Conservation (phyloP, 1,140 invertebrate genomes). For the Brachionus rubens region DNA sequence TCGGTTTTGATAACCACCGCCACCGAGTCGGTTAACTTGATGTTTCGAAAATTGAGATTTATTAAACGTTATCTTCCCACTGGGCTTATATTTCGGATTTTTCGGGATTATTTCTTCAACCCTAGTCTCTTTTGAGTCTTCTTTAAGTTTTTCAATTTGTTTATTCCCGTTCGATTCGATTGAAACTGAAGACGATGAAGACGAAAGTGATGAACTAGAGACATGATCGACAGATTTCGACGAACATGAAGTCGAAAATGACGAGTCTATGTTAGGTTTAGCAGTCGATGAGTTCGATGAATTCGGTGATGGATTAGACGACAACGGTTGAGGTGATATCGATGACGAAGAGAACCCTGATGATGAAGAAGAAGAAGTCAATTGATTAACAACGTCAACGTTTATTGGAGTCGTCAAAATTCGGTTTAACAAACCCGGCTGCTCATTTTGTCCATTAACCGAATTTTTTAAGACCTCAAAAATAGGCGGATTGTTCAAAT, state of each 20-base stretch:
- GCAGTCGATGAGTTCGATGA: conserved; percentile 24
- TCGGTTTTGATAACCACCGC: not conserved
- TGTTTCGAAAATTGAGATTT: too few relatives aligned
- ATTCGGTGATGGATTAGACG: conserved; percentile 24
- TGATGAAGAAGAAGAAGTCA: not conserved
- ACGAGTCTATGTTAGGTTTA: conserved; percentile 10
- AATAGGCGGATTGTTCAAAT: not conserved
- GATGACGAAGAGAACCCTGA: conserved; percentile 22
- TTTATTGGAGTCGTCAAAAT: not conserved
- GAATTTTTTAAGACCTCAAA: conserved; percentile 6
- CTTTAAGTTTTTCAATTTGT: conserved; percentile 2
- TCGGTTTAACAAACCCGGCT: not conserved
- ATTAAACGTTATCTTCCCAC: too few relatives aligned
- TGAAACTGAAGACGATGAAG: conserved; percentile 21
- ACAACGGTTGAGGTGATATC: not conserved
- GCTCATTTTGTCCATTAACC: not conserved
- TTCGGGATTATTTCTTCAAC: too few relatives aligned
- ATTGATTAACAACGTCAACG: not conserved
- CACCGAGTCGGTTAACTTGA: too few relatives aligned
- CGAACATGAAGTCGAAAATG: conserved; percentile 4
- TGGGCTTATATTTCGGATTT: too few relatives aligned
- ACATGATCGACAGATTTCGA: conserved; percentile 9
- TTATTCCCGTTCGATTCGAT: conserved; percentile 5
- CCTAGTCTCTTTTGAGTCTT: not conserved
- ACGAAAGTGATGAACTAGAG: conserved; percentile 17